Evolutionary conservation across 2,113 vertebrate genomes (phyloP), one percentile per base, ranked within the genome.

Genomic region (Rhipidura dahli): DNA sequence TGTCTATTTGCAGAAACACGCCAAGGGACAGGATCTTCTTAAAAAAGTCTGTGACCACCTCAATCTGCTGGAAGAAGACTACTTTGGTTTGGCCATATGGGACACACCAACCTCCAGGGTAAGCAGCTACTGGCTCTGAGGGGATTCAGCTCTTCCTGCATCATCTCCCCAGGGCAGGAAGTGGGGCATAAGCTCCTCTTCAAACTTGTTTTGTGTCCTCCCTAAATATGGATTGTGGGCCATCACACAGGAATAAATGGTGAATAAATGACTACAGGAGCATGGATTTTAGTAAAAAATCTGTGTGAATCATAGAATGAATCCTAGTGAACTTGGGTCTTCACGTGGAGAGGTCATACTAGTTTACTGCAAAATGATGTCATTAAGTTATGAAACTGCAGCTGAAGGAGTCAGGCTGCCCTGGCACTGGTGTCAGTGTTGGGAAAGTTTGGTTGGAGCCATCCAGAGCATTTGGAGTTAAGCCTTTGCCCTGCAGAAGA

Each of bases 21-120:
- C 98, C 61, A 99, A 99, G 97, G 99, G 99, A 31, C 99, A 99
- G 92, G 99, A 99, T 60, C 97, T 99, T 42, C 99, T 99, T 92
- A 98, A 98, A 72, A 99, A 98, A 96, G 99, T 99, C 49, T 99
- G 99, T 23, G 99, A 99, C 83, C 99, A 99, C 93, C 98, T 99
- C 93, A 99, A 99, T 94, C 98, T 99, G 80, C 97, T 99, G 96
- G 99, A 99, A 97, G 99, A 99, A 94, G 99, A 99, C 97, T 99
- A 99, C 94, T 99, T 99, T 88, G 99, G 98, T 19, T 97, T 99
- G 90, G 98, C 98, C 71, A 96, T 99, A 97, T 99, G 99, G 99
- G 99, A 99, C 83, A 98, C 98, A 0, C 91, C 98, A 30, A 97
- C 94, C 15, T 97, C 98, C 71, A 99, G 99, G 99, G 99, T 99